phyloP scores from a whole-genome alignment of 2,797 vertebrate genomes.

The Dromococcyx pavoninus region DNA sequence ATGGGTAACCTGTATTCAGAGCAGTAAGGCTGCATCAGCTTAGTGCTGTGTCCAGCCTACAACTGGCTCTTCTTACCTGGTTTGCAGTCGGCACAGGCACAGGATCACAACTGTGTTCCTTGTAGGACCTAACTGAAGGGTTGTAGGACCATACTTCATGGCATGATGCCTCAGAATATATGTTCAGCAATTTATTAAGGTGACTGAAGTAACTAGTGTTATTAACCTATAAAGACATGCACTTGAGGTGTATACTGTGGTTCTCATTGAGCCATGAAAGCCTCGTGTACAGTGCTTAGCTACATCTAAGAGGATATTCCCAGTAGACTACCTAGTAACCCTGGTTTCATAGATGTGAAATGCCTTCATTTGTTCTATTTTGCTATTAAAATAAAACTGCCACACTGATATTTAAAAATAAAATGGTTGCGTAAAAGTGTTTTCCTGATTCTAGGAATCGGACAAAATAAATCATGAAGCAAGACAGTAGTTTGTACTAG shows the following conservation, averaged over 20 bases:
- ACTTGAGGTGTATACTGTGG: neutral
- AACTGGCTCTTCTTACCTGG: neutral
- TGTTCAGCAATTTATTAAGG: neutral
- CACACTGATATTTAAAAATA: neutral
- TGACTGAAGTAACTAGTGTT: neutral
- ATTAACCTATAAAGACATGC: neutral
- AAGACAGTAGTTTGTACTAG: neutral
- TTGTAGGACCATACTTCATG: neutral
- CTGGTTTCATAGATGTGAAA: neutral
- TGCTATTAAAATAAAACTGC: neutral
- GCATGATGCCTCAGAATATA: neutral
- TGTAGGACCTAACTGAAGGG: neutral
- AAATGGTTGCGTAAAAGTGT: neutral
- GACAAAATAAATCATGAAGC: neutral
- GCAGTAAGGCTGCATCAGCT: neutral
- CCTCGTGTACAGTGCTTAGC: neutral
- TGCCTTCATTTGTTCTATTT: neutral
- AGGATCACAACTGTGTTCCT: neutral
- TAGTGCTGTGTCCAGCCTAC: neutral
- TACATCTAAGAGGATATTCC: neutral
- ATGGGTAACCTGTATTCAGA: neutral
- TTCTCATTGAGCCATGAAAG: neutral
- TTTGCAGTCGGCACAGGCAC: neutral
- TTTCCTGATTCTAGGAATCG: neutral
- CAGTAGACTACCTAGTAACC: neutral